Conservation (phyloP, 2,113 vertebrate genomes). For the Podilymbus podiceps region DNA sequence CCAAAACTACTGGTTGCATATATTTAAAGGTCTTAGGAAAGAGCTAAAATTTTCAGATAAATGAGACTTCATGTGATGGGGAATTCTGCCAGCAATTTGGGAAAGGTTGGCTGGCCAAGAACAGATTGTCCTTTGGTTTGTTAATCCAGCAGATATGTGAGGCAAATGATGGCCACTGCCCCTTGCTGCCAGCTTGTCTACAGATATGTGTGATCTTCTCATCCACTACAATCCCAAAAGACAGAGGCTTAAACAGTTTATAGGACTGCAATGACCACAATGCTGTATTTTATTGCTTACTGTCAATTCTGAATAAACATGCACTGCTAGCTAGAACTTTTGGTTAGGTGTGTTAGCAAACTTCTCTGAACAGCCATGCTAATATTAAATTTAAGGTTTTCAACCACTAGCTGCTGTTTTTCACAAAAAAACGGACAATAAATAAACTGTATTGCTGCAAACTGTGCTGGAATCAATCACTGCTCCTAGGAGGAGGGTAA, state of each 20-base stretch:
- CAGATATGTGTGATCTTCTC: background rate
- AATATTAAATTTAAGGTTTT: background rate
- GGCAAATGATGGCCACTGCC: background rate
- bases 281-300: background rate
- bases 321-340: background rate
- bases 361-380: background rate
- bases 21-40: background rate
- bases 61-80: background rate
- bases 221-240: background rate
- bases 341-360: background rate
- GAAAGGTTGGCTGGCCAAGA: slow-evolving; percentile 4
- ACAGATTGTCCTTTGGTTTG: background rate
- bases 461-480: background rate
- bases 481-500: background rate
- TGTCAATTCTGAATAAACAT: background rate
- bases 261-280: background rate
- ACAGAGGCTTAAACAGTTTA: background rate
- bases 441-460: background rate
- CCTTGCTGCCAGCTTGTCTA: background rate
- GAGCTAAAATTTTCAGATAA: background rate
- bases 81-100: slow-evolving; percentile 8
- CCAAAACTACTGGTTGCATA: background rate
- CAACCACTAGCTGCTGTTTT: background rate
- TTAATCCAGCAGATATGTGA: background rate
- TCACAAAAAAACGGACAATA: background rate